Conservation (phyloP, 2,797 vertebrate genomes). For the Coregonus ussuriensis region DNA sequence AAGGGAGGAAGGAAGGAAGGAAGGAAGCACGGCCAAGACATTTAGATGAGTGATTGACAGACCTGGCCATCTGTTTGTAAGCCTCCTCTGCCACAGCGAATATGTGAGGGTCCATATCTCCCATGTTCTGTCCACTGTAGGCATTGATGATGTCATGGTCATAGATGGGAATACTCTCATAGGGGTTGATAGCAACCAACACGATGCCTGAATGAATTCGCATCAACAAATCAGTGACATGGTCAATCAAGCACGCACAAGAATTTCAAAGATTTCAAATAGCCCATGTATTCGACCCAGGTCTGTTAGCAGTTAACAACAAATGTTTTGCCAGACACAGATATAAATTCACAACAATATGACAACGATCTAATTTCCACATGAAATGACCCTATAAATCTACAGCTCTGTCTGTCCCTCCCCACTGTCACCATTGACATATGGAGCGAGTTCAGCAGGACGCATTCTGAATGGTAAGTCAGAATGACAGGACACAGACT, state of each 20-base stretch:
- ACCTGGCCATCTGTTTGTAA: conserved; percentile 98
- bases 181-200: conserved; percentile 96
- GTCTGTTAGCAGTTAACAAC: neutral
- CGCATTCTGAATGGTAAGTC: neutral
- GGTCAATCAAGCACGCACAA: neutral
- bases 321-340: neutral
- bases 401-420: neutral
- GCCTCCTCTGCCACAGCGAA: conserved; percentile 98
- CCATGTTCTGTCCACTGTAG: conserved; percentile 96
- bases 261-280: neutral
- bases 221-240: conserved; percentile 5
- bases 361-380: neutral
- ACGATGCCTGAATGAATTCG: conserved; percentile 83
- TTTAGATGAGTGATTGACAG: conserved; percentile 39
- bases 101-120: conserved; percentile 98
- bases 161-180: conserved; percentile 94
- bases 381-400: neutral
- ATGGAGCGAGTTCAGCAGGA: too few relatives aligned
- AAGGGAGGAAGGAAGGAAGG: too few relatives aligned
- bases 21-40: neutral
- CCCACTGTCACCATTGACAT: too few relatives aligned
- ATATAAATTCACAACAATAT: neutral
- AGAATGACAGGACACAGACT: neutral
- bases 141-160: conserved; percentile 94
- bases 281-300: neutral